phyloP scores from a whole-genome alignment of 2,888 invertebrate genomes.

The Agonopterix subpropinquella region DNA sequence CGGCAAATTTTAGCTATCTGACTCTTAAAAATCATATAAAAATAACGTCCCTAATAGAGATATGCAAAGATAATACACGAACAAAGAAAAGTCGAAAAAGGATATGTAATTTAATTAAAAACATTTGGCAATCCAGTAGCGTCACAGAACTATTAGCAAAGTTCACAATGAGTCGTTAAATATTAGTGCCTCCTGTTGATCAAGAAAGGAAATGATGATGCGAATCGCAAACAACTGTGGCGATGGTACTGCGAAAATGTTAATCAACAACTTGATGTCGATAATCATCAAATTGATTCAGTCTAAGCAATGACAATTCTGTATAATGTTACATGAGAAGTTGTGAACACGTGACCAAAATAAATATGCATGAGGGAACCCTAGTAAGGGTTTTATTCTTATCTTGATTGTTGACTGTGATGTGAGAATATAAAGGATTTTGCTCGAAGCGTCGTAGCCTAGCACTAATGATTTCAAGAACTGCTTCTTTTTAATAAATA shows the following conservation, averaged over 20 bases:
- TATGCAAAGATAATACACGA: slow-evolving; percentile 9
- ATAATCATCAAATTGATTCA: slow-evolving; percentile 3
- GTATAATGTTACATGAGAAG: slow-evolving; percentile 1
- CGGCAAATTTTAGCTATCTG: too few relatives aligned
- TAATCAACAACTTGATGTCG: slow-evolving; percentile 13
- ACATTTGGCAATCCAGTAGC: slow-evolving; percentile 43
- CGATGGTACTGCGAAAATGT: slow-evolving; percentile 40
- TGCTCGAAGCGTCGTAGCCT: too few relatives aligned
- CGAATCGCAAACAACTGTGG: slow-evolving; percentile 37
- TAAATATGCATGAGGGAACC: neutral
- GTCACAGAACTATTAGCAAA: slow-evolving; percentile 47
- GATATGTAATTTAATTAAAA: slow-evolving; percentile 20
- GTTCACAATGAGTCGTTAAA: slow-evolving; percentile 67
- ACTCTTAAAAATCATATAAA: neutral
- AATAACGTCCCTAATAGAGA: slow-evolving; percentile 3
- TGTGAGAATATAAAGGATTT: too few relatives aligned
- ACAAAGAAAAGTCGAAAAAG: slow-evolving; percentile 13
- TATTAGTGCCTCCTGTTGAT: slow-evolving; percentile 54
- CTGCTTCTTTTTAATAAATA: too few relatives aligned
- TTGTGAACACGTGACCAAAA: slow-evolving; percentile 6
- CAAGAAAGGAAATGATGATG: slow-evolving; percentile 51
- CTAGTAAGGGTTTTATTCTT: neutral
- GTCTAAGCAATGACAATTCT: neutral
- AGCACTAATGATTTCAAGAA: too few relatives aligned
- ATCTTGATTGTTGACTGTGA: neutral